Percentiles rank a stretch among this genome's conserved stretches.
Evolutionary conservation across 2,113 vertebrate genomes (phyloP).

Genomic region (Hucho hucho): DNA sequence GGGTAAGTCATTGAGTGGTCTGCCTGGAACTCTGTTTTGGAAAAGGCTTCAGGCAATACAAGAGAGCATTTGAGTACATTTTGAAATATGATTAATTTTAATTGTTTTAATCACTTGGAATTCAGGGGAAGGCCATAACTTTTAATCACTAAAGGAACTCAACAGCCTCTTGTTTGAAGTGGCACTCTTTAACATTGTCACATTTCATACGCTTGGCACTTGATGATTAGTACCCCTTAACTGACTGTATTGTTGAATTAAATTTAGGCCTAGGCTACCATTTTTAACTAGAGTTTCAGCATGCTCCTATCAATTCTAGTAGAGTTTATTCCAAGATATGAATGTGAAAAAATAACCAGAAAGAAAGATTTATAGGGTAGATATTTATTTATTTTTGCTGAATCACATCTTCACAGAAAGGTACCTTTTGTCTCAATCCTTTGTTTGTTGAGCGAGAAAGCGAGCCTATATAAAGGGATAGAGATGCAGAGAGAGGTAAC

Average conservation of each 20-base stretch:
- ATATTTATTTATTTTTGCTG: too few species aligned
- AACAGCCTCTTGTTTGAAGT: constrained; percentile 71
- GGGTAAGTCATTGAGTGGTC: constrained; percentile 39
- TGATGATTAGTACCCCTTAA: constrained; percentile 57
- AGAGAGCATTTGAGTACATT: constrained; percentile 60
- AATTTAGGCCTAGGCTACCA: neutral
- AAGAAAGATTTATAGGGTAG: too few species aligned
- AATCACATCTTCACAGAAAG: too few species aligned
- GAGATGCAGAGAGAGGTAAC: neutral
- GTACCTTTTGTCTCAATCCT: neutral
- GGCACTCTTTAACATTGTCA: constrained; percentile 67
- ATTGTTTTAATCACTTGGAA: constrained; percentile 77
- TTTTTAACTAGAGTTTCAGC: neutral
- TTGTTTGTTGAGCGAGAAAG: neutral
- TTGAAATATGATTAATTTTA: constrained; percentile 74
- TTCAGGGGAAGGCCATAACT: constrained; percentile 72
- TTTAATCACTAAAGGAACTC: constrained; percentile 72
- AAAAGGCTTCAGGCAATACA: constrained; percentile 53
- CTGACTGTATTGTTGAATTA: constrained; percentile 48
- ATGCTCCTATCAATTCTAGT: neutral
- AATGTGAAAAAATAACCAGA: neutral
- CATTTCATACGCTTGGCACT: constrained; percentile 57
- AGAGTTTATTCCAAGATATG: neutral
- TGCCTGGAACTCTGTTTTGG: constrained; percentile 42
- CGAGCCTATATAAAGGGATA: neutral